Percentiles rank a stretch among this genome's conserved stretches.
phyloP scores from a whole-genome alignment of 1,140 invertebrate species.

The Thereuonema tuberculata region DNA sequence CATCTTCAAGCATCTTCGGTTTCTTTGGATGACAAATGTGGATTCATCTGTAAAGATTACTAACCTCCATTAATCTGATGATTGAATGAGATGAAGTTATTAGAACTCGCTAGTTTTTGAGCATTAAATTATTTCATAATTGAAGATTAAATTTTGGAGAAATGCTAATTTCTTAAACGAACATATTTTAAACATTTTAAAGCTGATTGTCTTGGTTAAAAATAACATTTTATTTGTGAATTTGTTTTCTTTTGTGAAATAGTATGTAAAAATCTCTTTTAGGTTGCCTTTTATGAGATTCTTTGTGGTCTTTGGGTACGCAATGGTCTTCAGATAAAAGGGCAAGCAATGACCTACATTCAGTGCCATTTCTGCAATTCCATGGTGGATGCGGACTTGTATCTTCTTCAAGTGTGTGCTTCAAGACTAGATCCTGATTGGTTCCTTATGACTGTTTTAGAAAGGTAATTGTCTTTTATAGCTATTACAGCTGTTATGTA shows the following conservation, averaged over 20 bases:
- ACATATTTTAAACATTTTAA: neutral
- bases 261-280: conserved; percentile 15
- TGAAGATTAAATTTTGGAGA: no score
- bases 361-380: conserved; percentile 98
- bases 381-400: conserved; percentile 93
- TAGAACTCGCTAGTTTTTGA: no score
- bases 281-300: conserved; percentile 92
- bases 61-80: no score
- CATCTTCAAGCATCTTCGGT: no score
- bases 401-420: conserved; percentile 81
- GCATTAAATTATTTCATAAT: no score
- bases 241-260: no score
- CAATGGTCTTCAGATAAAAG: conserved; percentile 93
- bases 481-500: neutral
- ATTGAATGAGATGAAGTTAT: no score
- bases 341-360: conserved; percentile 97
- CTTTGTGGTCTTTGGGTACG: conserved; percentile 85
- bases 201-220: no score
- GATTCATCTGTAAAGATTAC: no score
- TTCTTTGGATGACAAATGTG: no score
- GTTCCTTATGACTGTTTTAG: conserved; percentile 72
- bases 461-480: conserved; percentile 49
- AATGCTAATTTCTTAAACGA: no score
- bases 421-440: conserved; percentile 69
- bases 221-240: no score